These are phyloP conservation scores for Pygoscelis antarcticus DNA, from an alignment of 2,113 vertebrate species.

Conservation along the genomic window DNA sequence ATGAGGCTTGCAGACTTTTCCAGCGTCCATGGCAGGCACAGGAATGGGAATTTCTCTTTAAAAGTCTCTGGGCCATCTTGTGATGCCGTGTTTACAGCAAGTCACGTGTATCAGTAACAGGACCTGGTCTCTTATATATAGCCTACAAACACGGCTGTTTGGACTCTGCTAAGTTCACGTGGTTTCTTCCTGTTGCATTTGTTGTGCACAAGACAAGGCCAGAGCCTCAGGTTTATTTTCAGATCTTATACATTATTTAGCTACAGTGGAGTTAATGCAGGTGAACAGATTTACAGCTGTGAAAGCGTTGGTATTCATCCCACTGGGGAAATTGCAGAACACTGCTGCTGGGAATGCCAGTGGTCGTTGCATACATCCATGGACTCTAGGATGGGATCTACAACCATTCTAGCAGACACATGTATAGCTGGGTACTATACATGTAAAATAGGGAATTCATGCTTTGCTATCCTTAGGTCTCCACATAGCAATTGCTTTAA, in stretches of 20 bases:
- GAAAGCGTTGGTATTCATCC: neutral
- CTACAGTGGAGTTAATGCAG: neutral
- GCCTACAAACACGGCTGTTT: accelerated
- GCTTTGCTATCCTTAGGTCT: neutral
- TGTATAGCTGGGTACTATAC: neutral
- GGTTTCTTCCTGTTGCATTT: neutral
- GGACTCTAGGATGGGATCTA: neutral
- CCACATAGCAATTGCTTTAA: neutral
- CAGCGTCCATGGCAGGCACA: neutral
- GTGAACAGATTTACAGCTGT: neutral
- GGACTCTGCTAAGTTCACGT: neutral
- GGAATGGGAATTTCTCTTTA: neutral
- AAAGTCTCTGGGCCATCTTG: neutral
- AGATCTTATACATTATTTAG: neutral
- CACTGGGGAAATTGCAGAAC: neutral
- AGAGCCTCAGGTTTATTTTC: neutral
- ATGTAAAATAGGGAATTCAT: neutral
- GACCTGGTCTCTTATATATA: neutral
- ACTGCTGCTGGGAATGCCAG: neutral
- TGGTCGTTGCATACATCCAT: neutral
- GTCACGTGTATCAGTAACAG: accelerated
- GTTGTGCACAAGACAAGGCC: neutral
- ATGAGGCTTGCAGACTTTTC: neutral
- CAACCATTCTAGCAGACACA: neutral
- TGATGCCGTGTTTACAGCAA: neutral